Evolutionary conservation across 1,140 invertebrate genomes (phyloP).

Genomic region (Drosophila biarmipes): DNA sequence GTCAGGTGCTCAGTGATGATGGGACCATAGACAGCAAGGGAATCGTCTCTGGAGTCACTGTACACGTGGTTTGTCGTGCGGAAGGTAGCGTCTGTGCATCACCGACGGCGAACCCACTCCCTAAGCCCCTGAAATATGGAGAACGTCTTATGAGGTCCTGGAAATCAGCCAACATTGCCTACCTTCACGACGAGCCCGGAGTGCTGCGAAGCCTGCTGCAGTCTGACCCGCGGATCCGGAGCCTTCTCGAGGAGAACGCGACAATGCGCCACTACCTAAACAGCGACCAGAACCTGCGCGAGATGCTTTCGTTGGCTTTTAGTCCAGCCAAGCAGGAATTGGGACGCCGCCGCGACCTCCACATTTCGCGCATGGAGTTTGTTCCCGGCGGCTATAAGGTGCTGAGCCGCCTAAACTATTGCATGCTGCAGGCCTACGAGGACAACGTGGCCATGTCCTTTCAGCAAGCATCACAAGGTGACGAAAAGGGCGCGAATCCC

Average conservation of each 20-base stretch:
- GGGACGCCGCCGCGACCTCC: conserved; percentile 48
- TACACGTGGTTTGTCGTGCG: conserved; percentile 51
- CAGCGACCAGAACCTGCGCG: conserved; percentile 56
- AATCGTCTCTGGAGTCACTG: conserved; percentile 65
- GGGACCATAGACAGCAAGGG: conserved; percentile 60
- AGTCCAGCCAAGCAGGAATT: conserved; percentile 57
- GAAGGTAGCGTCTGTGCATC: neutral
- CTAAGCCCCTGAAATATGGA: neutral
- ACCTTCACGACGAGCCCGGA: conserved; percentile 24
- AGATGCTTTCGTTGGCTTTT: conserved; percentile 29
- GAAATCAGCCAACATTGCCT: neutral
- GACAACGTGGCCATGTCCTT: conserved; percentile 51
- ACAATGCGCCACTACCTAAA: conserved; percentile 47
- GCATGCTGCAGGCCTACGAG: conserved; percentile 43
- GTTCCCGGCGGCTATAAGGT: conserved; percentile 38
- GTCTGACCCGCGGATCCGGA: conserved; percentile 25
- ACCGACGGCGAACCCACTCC: neutral
- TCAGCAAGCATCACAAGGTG: neutral
- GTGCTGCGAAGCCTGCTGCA: conserved; percentile 36
- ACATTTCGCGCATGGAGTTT: conserved; percentile 52
- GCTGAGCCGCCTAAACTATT: conserved; percentile 14
- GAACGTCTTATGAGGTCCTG: neutral
- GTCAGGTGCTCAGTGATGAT: conserved; percentile 49
- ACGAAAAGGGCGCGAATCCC: conserved; percentile 9
- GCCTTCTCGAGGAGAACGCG: conserved; percentile 33